A percentile compares a stretch with the other conserved stretches of the same genome.
Evolutionary conservation across 2,888 invertebrate genomes (phyloP).

Genomic region (Lysandra bellargus): DNA sequence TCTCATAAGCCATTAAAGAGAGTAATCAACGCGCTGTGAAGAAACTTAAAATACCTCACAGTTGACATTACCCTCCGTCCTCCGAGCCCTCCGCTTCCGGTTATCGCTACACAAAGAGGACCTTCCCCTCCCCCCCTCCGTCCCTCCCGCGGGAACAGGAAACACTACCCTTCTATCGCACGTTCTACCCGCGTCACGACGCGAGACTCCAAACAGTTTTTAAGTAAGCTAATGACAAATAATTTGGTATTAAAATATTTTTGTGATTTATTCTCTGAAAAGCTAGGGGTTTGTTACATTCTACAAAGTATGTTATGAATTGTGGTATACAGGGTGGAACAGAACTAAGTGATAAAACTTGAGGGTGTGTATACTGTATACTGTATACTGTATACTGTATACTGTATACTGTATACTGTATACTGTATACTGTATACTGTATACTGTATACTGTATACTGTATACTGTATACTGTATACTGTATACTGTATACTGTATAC

Average conservation of each 20-base stretch:
- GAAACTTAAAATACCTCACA: constrained; percentile 73
- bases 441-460: too few species aligned
- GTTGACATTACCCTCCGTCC: constrained; percentile 78
- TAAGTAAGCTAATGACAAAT: constrained; percentile 56
- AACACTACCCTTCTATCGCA: constrained; percentile 80
- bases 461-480: too few species aligned
- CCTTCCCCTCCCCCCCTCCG: constrained; percentile 54
- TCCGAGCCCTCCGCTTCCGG: constrained; percentile 77
- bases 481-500: too few species aligned
- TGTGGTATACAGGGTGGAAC: too few species aligned
- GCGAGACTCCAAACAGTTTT: constrained; percentile 64
- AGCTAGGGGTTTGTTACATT: not conserved
- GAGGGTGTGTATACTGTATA: too few species aligned
- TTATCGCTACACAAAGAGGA: constrained; percentile 78
- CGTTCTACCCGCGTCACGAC: constrained; percentile 71
- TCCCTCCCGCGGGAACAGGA: constrained; percentile 66
- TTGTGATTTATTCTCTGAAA: constrained; percentile 39
- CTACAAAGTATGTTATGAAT: not conserved
- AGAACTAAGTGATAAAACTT: too few species aligned
- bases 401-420: too few species aligned
- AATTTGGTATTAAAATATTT: constrained; percentile 41
- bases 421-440: too few species aligned
- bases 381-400: too few species aligned
- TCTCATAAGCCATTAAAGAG: constrained; percentile 46
- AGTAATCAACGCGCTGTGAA: constrained; percentile 68